These are phyloP conservation scores for Gorsachius goisagi DNA, from an alignment of 2,113 vertebrate genomes.

Conservation along the genomic window DNA sequence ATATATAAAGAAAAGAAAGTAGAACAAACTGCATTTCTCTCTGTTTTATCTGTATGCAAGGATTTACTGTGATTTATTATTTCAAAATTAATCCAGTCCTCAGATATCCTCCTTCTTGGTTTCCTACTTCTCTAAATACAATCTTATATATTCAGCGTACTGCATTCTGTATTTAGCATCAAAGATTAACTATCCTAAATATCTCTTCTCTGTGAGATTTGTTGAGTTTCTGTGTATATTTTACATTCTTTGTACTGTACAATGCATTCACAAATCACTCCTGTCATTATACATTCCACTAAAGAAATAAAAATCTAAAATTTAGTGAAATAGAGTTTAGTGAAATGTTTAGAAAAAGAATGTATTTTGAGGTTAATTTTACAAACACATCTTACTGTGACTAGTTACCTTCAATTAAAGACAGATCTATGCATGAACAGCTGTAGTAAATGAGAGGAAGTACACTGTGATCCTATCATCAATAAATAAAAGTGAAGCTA, in stretches of 20 bases:
- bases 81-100: neutral
- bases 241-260: neutral
- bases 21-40: neutral
- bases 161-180: neutral
- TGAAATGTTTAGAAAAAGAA: neutral
- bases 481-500: constrained; percentile 18
- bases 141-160: neutral
- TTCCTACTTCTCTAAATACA: neutral
- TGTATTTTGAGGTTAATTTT: neutral
- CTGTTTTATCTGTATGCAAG: neutral
- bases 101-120: neutral
- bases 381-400: neutral
- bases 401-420: neutral
- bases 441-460: constrained; percentile 1
- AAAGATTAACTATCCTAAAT: neutral
- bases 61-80: neutral
- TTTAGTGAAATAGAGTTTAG: neutral
- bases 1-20: neutral
- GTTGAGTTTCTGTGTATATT: neutral
- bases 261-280: neutral
- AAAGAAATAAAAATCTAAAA: neutral
- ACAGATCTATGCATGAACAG: neutral
- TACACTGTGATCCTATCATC: neutral
- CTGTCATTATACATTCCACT: neutral
- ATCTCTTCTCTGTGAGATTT: neutral